Percentiles rank a stretch among this genome's conserved stretches.
phyloP scores from a whole-genome alignment of 2,113 vertebrate genomes.

The Sceloporus undulatus region DNA sequence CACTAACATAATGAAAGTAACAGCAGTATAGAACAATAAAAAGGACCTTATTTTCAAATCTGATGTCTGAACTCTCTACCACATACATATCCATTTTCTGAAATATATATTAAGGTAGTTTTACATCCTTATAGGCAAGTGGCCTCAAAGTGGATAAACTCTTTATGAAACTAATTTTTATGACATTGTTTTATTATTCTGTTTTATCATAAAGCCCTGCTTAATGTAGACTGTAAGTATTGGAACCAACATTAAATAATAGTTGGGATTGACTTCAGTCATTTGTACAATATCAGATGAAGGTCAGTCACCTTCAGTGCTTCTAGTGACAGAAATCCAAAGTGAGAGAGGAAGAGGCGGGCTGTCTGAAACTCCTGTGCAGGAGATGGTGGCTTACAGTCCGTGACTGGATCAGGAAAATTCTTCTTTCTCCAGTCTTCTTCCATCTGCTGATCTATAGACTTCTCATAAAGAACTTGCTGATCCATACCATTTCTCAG shows the following conservation, averaged over 20 bases:
- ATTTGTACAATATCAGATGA: conserved; percentile 7
- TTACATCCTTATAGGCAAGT: not conserved
- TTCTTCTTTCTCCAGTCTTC: conserved; percentile 86
- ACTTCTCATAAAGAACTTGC: conserved; percentile 90
- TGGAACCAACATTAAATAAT: not conserved
- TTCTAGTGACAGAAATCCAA: conserved; percentile 94
- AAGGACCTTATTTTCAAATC: not conserved
- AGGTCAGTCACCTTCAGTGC: conserved; percentile 89
- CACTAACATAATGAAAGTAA: not conserved
- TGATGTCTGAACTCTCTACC: not conserved
- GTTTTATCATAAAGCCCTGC: not conserved
- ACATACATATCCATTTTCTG: not conserved
- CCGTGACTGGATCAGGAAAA: conserved; percentile 89
- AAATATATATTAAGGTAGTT: not conserved
- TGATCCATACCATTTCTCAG: conserved; percentile 89
- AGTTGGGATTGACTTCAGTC: not conserved
- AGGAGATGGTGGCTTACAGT: conserved; percentile 91
- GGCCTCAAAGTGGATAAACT: not conserved
- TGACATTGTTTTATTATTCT: not conserved
- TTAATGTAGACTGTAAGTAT: not conserved
- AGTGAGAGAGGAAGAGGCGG: conserved; percentile 94
- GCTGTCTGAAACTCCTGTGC: conserved; percentile 97
- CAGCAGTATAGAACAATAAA: not conserved
- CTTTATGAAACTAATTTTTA: not conserved
- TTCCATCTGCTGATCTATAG: conserved; percentile 87